These are phyloP conservation scores for Lycaena phlaeas DNA, from an alignment of 2,888 invertebrate genomes.

Conservation along the genomic window DNA sequence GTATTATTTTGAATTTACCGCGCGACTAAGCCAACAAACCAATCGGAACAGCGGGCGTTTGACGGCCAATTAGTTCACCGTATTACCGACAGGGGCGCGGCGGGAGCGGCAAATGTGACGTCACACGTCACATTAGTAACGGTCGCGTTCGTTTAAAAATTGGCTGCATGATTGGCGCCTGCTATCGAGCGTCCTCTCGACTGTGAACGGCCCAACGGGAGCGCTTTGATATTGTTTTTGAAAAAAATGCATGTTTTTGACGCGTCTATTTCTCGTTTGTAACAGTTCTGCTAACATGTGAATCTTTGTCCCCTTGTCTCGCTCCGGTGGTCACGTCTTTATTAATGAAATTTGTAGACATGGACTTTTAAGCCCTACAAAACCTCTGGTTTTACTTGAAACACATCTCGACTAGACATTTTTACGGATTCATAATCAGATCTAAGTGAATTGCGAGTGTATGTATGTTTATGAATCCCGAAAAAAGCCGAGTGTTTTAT, in stretches of 20 bases:
- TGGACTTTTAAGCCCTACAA: no score
- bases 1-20: neutral
- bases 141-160: constrained; percentile 59
- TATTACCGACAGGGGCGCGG: constrained; percentile 28
- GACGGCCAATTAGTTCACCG: constrained; percentile 37
- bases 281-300: no score
- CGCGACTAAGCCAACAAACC: constrained; percentile 6
- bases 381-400: no score
- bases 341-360: no score
- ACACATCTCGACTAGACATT: no score
- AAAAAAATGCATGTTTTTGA: constrained; percentile 1
- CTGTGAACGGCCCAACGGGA: constrained; percentile 30
- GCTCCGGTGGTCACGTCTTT: no score
- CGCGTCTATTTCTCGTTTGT: neutral
- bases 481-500: no score
- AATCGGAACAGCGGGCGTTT: neutral
- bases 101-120: constrained; percentile 39
- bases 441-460: no score
- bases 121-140: constrained; percentile 65
- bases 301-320: no score
- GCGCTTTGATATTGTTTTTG: constrained; percentile 17
- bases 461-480: no score
- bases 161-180: constrained; percentile 57
- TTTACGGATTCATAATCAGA: no score
- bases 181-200: constrained; percentile 44